Percentiles rank a stretch among this genome's conserved stretches.
These are phyloP conservation scores for Lasioglossum albipes DNA, from an alignment of 1,140 invertebrate species.

Conservation along the genomic window DNA sequence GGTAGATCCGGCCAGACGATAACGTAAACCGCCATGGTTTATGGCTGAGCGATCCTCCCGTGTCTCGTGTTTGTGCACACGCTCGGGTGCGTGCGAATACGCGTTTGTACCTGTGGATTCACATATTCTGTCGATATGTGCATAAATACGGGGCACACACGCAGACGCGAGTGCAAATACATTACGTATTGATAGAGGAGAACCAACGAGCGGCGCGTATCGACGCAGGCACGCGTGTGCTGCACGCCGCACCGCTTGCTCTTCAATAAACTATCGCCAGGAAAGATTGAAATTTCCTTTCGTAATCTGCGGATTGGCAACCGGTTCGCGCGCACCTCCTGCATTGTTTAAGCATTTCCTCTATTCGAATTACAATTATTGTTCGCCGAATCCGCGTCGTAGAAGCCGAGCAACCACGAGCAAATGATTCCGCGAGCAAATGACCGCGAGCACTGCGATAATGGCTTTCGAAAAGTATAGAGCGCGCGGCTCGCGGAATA, in stretches of 20 bases:
- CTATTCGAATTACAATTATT: background rate
- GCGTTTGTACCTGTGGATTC: constrained; percentile 23
- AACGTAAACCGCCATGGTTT: constrained; percentile 66
- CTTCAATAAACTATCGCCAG: constrained; percentile 30
- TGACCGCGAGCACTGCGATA: too few species aligned
- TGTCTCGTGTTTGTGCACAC: constrained; percentile 49
- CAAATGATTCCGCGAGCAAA: too few species aligned
- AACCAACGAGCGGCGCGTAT: background rate
- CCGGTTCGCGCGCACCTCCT: too few species aligned
- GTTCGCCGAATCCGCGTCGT: background rate
- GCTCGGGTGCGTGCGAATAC: constrained; percentile 16
- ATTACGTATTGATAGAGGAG: constrained; percentile 29
- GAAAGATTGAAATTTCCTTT: constrained; percentile 12
- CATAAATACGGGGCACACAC: constrained; percentile 26
- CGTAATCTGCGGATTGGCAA: background rate
- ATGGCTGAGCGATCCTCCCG: constrained; percentile 51
- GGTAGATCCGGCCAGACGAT: constrained; percentile 63
- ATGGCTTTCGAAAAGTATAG: too few species aligned
- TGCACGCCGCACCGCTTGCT: background rate
- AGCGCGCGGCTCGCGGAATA: too few species aligned
- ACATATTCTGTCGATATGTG: constrained; percentile 38
- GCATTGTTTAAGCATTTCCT: too few species aligned
- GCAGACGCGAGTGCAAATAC: constrained; percentile 26
- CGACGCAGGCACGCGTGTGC: background rate
- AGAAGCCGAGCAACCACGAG: too few species aligned